Conservation (phyloP, 2,113 vertebrate genomes). For the Willisornis vidua region DNA sequence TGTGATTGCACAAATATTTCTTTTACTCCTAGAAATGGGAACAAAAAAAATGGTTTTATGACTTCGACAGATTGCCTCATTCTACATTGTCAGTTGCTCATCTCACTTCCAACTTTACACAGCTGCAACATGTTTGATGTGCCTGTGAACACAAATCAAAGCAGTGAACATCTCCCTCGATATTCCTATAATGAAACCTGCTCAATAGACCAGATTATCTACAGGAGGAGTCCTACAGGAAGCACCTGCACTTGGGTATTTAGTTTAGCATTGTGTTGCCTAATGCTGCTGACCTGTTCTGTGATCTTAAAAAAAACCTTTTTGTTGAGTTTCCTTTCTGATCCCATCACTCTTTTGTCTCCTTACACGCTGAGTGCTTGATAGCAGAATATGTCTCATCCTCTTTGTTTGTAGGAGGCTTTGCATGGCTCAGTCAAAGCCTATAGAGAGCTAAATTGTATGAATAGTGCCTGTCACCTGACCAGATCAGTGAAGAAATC, state of each 20-base stretch:
- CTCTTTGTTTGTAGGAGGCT: neutral
- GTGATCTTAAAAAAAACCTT: conserved; percentile 9
- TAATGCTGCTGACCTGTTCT: conserved; percentile 17
- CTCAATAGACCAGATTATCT: neutral
- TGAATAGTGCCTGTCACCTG: neutral
- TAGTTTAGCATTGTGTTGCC: neutral
- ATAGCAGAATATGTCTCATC: neutral
- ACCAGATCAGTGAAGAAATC: neutral
- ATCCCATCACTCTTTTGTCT: conserved; percentile 30
- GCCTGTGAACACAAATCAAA: neutral
- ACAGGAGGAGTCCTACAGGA: neutral
- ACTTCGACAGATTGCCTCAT: neutral
- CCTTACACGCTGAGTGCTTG: neutral
- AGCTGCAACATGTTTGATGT: conserved; percentile 32
- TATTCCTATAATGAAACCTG: conserved; percentile 26
- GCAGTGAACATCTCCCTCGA: conserved; percentile 9
- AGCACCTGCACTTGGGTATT: conserved; percentile 28
- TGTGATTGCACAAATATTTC: neutral
- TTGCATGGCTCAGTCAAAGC: neutral
- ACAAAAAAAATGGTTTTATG: neutral
- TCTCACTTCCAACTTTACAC: neutral
- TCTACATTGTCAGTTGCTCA: neutral
- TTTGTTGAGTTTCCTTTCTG: neutral
- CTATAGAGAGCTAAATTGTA: neutral
- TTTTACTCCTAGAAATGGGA: conserved; percentile 30